Conservation (phyloP, 2,888 invertebrate species). For the Gisinianus flammeolus region DNA sequence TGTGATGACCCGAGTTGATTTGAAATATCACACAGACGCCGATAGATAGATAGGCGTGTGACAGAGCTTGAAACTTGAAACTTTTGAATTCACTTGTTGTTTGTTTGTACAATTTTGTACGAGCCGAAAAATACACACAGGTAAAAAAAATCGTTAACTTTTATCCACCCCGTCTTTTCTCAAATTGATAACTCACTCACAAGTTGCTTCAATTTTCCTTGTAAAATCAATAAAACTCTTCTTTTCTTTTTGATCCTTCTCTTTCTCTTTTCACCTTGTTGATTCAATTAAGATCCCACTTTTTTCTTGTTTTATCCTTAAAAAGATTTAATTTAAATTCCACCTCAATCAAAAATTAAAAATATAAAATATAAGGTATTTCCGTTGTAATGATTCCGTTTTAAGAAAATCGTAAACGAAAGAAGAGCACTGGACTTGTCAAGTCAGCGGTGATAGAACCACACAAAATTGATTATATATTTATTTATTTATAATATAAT, state of each 20-base stretch:
- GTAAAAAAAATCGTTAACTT: neutral
- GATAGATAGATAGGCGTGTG: neutral
- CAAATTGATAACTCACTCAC: too few species aligned
- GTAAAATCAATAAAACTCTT: neutral
- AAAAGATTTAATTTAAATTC: neutral
- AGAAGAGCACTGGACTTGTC: too few species aligned
- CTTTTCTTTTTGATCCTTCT: neutral
- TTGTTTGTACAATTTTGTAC: neutral
- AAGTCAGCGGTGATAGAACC: too few species aligned
- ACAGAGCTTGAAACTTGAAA: neutral
- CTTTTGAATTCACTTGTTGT: conserved; percentile 10
- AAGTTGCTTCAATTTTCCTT: too few species aligned
- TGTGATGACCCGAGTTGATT: neutral
- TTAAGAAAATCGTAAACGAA: too few species aligned
- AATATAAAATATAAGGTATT: neutral
- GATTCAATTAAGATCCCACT: neutral
- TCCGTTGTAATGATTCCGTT: too few species aligned
- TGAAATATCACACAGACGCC: neutral
- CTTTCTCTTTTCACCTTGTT: neutral
- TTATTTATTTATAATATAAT: neutral
- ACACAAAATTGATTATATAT: neutral
- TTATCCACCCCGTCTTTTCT: too few species aligned
- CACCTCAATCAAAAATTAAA: too few species aligned
- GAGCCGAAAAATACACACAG: too few species aligned
- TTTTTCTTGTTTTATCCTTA: neutral